A percentile compares a stretch with the other conserved stretches of the same genome.
Evolutionary conservation across 2,888 invertebrate species (phyloP).

Genomic region (Ichneumon xanthorius): DNA sequence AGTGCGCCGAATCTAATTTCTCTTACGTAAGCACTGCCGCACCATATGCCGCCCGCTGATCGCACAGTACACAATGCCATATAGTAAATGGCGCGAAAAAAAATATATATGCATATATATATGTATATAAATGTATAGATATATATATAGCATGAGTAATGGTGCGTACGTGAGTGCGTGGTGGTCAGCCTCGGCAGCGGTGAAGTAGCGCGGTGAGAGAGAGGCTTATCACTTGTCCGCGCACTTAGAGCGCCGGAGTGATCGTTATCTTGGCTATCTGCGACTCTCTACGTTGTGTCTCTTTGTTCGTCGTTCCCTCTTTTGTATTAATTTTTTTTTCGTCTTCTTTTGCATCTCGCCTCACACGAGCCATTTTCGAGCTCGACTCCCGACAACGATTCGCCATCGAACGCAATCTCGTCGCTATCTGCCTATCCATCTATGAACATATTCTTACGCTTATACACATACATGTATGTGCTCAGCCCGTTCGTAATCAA

Average conservation of each 20-base stretch:
- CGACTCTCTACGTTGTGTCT: slow-evolving; percentile 34
- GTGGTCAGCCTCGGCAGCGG: slow-evolving; percentile 6
- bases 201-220: slow-evolving; percentile 7
- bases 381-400: slow-evolving; percentile 22
- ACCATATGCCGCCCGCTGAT: slow-evolving; percentile 30
- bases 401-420: slow-evolving; percentile 26
- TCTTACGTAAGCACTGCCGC: slow-evolving; percentile 49
- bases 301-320: not conserved
- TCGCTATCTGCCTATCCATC: slow-evolving; percentile 7
- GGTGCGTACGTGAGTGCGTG: not conserved
- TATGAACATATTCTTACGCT: not conserved
- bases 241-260: slow-evolving; percentile 35
- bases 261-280: slow-evolving; percentile 52
- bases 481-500: slow-evolving; percentile 26
- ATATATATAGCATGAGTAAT: no score
- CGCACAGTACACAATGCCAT: slow-evolving; percentile 22
- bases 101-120: not conserved
- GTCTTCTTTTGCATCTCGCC: not conserved
- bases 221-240: slow-evolving; percentile 59
- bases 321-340: not conserved
- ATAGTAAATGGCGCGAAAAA: not conserved
- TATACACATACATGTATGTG: not conserved
- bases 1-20: slow-evolving; percentile 55
- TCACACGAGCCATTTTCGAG: not conserved
- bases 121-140: not conserved